A percentile compares a stretch with the other conserved stretches of the same genome.
Conservation (phyloP, 2,888 invertebrate genomes). For the Acanthosepion esculentum region DNA sequence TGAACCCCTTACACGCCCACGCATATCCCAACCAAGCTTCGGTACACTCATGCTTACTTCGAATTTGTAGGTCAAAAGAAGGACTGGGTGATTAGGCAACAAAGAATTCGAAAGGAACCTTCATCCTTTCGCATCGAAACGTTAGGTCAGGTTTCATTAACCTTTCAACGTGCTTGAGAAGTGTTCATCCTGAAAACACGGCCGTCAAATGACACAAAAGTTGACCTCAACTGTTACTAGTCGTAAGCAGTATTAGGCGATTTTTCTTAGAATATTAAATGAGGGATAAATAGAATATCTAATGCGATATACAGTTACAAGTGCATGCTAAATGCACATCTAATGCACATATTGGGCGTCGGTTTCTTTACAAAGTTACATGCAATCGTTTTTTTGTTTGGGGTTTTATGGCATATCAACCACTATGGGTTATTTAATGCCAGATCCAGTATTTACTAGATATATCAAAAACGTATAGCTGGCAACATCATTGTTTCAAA, state of each 20-base stretch:
- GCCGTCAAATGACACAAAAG: background rate
- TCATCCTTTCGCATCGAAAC: background rate
- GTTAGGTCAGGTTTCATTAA: background rate
- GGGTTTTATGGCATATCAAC: too few species aligned
- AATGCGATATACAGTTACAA: too few species aligned
- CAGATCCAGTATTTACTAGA: too few species aligned
- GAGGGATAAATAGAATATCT: too few species aligned
- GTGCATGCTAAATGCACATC: too few species aligned
- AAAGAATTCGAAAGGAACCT: background rate
- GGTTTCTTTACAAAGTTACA: too few species aligned
- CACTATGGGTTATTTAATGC: too few species aligned
- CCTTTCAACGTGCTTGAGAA: background rate
- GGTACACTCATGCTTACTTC: background rate
- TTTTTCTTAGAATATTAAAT: background rate
- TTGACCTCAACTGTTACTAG: background rate
- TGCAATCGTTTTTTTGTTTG: too few species aligned
- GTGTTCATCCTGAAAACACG: background rate
- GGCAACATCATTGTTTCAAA: too few species aligned
- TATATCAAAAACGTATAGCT: too few species aligned
- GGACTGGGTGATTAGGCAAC: background rate
- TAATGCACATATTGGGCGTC: too few species aligned
- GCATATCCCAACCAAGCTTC: background rate
- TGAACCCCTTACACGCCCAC: background rate
- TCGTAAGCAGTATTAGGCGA: background rate
- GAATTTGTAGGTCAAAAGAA: background rate